phyloP scores from a whole-genome alignment of 1,140 invertebrate species.

The Melitaea cinxia region DNA sequence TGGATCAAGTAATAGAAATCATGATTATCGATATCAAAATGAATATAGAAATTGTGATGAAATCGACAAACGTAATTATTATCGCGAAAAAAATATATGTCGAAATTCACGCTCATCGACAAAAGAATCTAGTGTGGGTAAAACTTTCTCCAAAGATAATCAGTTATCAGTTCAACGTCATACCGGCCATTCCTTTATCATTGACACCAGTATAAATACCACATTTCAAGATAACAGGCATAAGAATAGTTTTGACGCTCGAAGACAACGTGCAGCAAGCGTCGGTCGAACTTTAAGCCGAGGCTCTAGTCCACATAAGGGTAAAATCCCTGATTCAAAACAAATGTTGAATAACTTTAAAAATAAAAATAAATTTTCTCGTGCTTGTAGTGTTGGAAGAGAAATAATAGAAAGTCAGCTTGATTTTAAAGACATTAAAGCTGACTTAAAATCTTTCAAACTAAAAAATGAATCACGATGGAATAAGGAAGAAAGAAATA shows the following conservation, averaged over 20 bases:
- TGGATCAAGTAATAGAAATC: slow-evolving; percentile 8
- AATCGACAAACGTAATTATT: slow-evolving; percentile 29
- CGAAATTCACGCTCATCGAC: slow-evolving; percentile 8
- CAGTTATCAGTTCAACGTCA: slow-evolving; percentile 48
- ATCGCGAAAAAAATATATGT: slow-evolving; percentile 43
- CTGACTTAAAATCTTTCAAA: slow-evolving; percentile 59
- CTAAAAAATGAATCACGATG: slow-evolving; percentile 33
- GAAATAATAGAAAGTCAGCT: slow-evolving; percentile 40
- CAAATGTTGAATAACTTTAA: not conserved
- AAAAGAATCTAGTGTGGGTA: slow-evolving; percentile 11
- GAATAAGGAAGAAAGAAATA: slow-evolving; percentile 17
- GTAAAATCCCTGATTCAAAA: slow-evolving; percentile 13
- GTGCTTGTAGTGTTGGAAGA: slow-evolving; percentile 67
- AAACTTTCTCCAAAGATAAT: slow-evolving; percentile 36
- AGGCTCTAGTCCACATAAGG: slow-evolving; percentile 26
- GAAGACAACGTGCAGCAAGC: slow-evolving; percentile 63
- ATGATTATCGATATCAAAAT: slow-evolving; percentile 34
- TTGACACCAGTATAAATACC: slow-evolving; percentile 62
- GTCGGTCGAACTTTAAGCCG: slow-evolving; percentile 53
- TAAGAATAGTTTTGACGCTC: slow-evolving; percentile 46
- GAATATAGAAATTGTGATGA: slow-evolving; percentile 41
- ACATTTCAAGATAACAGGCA: slow-evolving; percentile 53
- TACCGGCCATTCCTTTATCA: slow-evolving; percentile 54
- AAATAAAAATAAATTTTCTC: slow-evolving; percentile 40
- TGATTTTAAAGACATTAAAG: slow-evolving; percentile 64